phyloP scores from a whole-genome alignment of 1,140 invertebrate species.

The Diuraphis noxia region DNA sequence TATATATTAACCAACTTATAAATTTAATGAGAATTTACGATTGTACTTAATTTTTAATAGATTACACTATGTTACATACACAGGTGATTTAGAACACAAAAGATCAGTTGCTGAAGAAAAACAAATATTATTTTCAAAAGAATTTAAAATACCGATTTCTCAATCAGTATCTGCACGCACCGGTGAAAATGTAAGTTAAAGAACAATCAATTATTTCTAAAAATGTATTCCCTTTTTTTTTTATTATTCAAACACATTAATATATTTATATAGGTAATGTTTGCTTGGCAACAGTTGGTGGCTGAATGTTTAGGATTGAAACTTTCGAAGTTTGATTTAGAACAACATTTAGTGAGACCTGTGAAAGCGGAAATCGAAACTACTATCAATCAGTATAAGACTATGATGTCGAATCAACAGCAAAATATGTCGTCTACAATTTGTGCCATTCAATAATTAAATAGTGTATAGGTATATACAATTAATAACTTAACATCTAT shows the following conservation, averaged over 20 bases:
- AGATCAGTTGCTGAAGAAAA: conserved; percentile 77
- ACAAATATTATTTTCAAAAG: conserved; percentile 73
- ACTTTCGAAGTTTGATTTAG: conserved; percentile 49
- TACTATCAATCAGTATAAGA: conserved; percentile 24
- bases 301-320: conserved; percentile 39
- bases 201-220: not conserved
- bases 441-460: conserved; percentile 27
- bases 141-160: conserved; percentile 74
- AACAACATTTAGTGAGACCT: conserved; percentile 33
- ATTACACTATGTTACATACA: not conserved
- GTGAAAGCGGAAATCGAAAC: conserved; percentile 47
- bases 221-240: not conserved
- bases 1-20: not conserved
- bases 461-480: not conserved
- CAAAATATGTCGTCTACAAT: conserved; percentile 16
- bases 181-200: conserved; percentile 76
- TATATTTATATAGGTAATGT: conserved; percentile 31
- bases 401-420: not conserved
- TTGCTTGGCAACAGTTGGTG: conserved; percentile 39
- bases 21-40: not conserved
- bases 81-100: conserved; percentile 83
- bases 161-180: conserved; percentile 85
- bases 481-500: not conserved
- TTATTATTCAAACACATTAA: conserved; percentile 16
- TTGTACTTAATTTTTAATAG: not conserved